These are phyloP conservation scores for Villa cingulata DNA, from an alignment of 2,888 invertebrate species.

Conservation along the genomic window DNA sequence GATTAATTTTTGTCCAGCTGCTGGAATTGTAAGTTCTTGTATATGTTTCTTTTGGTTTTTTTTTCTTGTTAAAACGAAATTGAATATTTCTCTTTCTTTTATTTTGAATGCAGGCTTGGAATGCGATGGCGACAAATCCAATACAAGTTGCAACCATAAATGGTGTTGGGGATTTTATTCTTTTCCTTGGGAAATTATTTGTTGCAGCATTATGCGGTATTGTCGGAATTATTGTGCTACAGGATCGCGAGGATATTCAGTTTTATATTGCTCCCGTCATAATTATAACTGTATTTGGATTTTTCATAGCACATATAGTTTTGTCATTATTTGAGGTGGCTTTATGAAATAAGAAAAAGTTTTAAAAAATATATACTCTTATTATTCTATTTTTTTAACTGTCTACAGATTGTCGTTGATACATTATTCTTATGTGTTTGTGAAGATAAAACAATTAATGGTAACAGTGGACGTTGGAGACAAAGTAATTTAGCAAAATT, in stretches of 20 bases:
- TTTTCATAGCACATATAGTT: slow-evolving; percentile 86
- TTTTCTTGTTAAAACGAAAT: slow-evolving; percentile 7
- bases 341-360: neutral
- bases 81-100: neutral
- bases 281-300: slow-evolving; percentile 70
- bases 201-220: slow-evolving; percentile 74
- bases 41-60: too few relatives aligned
- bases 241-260: slow-evolving; percentile 56
- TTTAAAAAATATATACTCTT: too few relatives aligned
- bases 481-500: slow-evolving; percentile 45
- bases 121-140: slow-evolving; percentile 66
- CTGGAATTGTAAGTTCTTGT: slow-evolving; percentile 55
- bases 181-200: slow-evolving; percentile 68
- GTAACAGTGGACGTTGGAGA: slow-evolving; percentile 52
- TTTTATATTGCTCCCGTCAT: slow-evolving; percentile 80
- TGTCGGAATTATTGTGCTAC: slow-evolving; percentile 61
- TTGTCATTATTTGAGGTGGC: slow-evolving; percentile 82
- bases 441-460: slow-evolving; percentile 77
- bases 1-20: slow-evolving; percentile 79
- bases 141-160: slow-evolving; percentile 85
- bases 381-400: neutral
- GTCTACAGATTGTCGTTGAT: slow-evolving; percentile 75
- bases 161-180: slow-evolving; percentile 81
- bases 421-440: slow-evolving; percentile 88
- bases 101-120: slow-evolving; percentile 58